These are phyloP conservation scores for Bubo bubo DNA, from an alignment of 2,113 vertebrate genomes.

Conservation along the genomic window DNA sequence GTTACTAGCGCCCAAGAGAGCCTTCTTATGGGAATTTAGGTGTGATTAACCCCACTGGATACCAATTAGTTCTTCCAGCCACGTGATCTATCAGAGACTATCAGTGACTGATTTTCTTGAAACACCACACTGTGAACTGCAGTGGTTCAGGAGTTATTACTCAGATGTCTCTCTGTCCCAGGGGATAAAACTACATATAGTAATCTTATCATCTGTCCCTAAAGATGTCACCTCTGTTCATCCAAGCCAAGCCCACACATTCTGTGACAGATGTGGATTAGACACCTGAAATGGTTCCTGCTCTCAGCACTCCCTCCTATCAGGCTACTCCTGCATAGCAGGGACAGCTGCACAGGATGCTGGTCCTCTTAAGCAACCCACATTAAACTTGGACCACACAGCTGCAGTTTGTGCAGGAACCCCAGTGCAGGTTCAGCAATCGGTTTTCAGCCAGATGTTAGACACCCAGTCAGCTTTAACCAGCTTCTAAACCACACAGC, in stretches of 20 bases:
- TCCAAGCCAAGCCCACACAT: background rate
- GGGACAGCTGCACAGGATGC: background rate
- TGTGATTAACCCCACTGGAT: slow-evolving; percentile 45
- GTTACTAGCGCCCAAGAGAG: background rate
- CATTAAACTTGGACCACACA: background rate
- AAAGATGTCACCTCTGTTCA: background rate
- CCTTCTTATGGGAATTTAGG: background rate
- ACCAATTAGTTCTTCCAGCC: slow-evolving; percentile 28
- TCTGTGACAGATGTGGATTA: background rate
- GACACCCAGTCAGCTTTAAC: background rate
- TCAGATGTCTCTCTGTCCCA: background rate
- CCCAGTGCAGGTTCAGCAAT: background rate
- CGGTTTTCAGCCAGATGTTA: background rate
- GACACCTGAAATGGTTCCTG: background rate
- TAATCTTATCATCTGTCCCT: background rate
- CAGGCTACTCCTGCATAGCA: background rate
- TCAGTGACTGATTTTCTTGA: background rate
- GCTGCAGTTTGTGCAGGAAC: background rate
- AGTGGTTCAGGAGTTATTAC: background rate
- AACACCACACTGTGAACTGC: background rate
- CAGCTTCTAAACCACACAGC: background rate
- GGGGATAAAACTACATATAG: background rate
- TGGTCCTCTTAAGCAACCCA: background rate
- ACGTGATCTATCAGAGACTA: background rate
- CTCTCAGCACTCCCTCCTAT: background rate